These are phyloP conservation scores for Gymnoscopelus braueri DNA, from an alignment of 2,797 vertebrate species.

Conservation along the genomic window DNA sequence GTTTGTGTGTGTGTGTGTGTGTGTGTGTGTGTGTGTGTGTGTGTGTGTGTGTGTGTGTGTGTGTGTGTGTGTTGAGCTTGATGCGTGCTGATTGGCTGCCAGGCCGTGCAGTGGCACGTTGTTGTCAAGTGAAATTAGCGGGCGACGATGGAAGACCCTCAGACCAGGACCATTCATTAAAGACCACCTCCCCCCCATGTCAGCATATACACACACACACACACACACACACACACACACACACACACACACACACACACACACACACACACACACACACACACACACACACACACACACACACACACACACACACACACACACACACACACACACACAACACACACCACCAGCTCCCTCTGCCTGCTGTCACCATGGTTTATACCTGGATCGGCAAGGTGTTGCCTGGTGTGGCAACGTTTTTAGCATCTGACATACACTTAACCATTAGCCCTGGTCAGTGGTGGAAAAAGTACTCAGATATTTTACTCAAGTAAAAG, in stretches of 20 bases:
- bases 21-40: background rate
- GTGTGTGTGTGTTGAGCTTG: constrained; percentile 63
- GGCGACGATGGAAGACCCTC: constrained; percentile 54
- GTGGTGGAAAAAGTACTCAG: too few relatives aligned
- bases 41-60: background rate
- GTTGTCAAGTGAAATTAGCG: constrained; percentile 78
- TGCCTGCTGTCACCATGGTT: too few relatives aligned
- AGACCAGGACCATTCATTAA: constrained; percentile 70
- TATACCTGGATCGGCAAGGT: background rate
- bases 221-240: constrained; percentile 18
- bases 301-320: background rate
- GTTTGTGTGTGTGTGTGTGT: background rate
- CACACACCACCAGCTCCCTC: background rate
- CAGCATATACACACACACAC: constrained; percentile 28
- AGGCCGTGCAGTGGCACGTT: constrained; percentile 49
- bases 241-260: constrained; percentile 18
- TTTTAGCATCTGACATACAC: too few relatives aligned
- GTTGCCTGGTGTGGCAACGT: background rate
- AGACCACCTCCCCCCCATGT: constrained; percentile 42
- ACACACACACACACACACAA: too few relatives aligned
- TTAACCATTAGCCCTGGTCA: too few relatives aligned
- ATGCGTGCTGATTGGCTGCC: constrained; percentile 70
- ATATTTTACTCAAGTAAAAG: too few relatives aligned
- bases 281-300: background rate
- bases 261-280: background rate